Percentiles rank a stretch among this genome's conserved stretches.
Evolutionary conservation across 2,888 invertebrate species (phyloP).

Genomic region (Synergus japonicus): DNA sequence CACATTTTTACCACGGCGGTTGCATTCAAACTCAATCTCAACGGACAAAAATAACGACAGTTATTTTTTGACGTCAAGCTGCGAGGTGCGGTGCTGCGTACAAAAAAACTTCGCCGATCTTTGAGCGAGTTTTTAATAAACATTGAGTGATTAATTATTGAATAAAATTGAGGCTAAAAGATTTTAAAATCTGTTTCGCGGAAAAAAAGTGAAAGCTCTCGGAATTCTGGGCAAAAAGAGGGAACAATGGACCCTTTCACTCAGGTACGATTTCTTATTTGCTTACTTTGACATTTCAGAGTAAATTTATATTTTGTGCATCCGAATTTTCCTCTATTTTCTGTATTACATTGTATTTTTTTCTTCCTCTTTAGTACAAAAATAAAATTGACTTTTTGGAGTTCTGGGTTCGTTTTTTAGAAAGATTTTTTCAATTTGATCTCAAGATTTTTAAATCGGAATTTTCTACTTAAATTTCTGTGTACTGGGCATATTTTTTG

Average conservation of each 20-base stretch:
- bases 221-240: conserved; percentile 28
- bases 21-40: conserved; percentile 70
- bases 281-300: not conserved
- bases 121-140: not conserved
- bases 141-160: not conserved
- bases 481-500: too few species aligned
- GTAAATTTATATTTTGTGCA: conserved; percentile 26
- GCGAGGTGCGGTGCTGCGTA: not conserved
- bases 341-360: not conserved
- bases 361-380: too few species aligned
- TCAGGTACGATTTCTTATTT: conserved; percentile 78
- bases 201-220: conserved; percentile 27
- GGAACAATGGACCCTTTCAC: conserved; percentile 83
- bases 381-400: not conserved
- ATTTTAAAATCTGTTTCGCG: not conserved
- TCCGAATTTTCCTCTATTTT: not conserved
- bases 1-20: conserved; percentile 61
- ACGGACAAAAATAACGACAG: conserved; percentile 65
- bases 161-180: not conserved
- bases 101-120: not conserved
- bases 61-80: conserved; percentile 25
- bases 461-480: not conserved
- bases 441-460: not conserved
- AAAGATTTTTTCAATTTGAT: not conserved
- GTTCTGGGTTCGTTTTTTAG: not conserved